A percentile compares a stretch with the other conserved stretches of the same genome.
Conservation (phyloP, 30 jellyfish, hydroid and myxozoan genomes). For the Haliclystus octoradiatus region DNA sequence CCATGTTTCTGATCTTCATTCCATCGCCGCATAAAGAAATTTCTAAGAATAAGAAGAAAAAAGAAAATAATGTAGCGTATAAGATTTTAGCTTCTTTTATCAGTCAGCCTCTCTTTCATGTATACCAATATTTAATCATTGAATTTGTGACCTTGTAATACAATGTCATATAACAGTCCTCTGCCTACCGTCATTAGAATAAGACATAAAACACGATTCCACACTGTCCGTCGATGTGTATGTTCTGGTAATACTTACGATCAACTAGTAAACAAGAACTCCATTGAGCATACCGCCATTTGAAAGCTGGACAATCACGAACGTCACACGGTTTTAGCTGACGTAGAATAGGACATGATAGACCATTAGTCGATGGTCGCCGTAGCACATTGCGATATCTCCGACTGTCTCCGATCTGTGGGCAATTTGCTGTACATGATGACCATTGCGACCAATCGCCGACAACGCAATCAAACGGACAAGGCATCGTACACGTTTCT, state of each 20-base stretch:
- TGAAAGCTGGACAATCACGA: conserved; percentile 17
- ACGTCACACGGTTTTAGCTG: conserved; percentile 17
- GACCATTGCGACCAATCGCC: conserved; percentile 51
- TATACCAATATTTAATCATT: no score
- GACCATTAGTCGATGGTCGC: conserved; percentile 47
- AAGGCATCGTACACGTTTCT: conserved; percentile 20
- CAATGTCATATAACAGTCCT: no score
- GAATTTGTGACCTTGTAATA: no score
- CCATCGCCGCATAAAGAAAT: conserved; percentile 47
- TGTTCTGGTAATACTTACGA: conserved; percentile 8
- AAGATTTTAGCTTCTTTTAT: no score
- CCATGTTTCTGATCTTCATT: conserved; percentile 33
- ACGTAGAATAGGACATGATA: conserved; percentile 33
- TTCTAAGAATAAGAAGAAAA: conserved; percentile 6
- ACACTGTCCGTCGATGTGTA: not conserved
- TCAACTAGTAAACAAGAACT: conserved; percentile 33
- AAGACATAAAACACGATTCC: not conserved
- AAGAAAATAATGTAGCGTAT: no score
- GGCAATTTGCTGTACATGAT: conserved; percentile 40
- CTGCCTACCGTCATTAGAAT: not conserved
- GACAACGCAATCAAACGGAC: conserved; percentile 65
- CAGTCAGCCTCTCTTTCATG: no score
- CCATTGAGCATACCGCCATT: conserved; percentile 46
- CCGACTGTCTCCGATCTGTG: conserved; percentile 43
- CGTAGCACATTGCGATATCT: conserved; percentile 42